A percentile compares a stretch with the other conserved stretches of the same genome.
Conservation (phyloP, 2,797 vertebrate species). For the Scleropages formosus region DNA sequence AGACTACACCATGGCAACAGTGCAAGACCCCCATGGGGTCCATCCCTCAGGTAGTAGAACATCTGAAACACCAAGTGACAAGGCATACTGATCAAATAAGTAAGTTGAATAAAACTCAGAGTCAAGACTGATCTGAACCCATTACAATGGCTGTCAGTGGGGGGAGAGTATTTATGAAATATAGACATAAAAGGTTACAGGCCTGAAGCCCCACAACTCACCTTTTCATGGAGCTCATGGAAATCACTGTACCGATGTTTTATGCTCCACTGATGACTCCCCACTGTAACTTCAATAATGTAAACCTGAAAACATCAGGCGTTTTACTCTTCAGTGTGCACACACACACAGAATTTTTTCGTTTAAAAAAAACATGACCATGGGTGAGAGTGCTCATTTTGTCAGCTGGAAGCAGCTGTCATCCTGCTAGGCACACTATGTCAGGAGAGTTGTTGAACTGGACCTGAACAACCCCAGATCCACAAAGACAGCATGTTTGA, state of each 20-base stretch:
- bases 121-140: neutral
- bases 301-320: slow-evolving; percentile 78
- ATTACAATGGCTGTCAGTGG: neutral
- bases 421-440: too few relatives aligned
- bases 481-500: too few relatives aligned
- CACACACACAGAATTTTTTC: too few relatives aligned
- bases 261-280: slow-evolving; percentile 85
- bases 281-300: slow-evolving; percentile 85
- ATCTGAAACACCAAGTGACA: neutral
- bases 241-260: slow-evolving; percentile 98
- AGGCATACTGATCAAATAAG: neutral
- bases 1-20: neutral
- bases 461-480: too few relatives aligned
- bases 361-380: too few relatives aligned
- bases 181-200: neutral
- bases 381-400: too few relatives aligned
- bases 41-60: neutral
- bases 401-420: too few relatives aligned
- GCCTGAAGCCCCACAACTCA: slow-evolving; percentile 48
- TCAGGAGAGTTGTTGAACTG: too few relatives aligned
- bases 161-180: neutral
- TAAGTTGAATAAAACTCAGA: slow-evolving; percentile 17
- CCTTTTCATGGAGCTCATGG: slow-evolving; percentile 93
- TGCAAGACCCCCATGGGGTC: neutral
- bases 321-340: neutral